These are phyloP conservation scores for Spilosoma lubricipeda DNA, from an alignment of 2,888 invertebrate genomes.

Conservation along the genomic window DNA sequence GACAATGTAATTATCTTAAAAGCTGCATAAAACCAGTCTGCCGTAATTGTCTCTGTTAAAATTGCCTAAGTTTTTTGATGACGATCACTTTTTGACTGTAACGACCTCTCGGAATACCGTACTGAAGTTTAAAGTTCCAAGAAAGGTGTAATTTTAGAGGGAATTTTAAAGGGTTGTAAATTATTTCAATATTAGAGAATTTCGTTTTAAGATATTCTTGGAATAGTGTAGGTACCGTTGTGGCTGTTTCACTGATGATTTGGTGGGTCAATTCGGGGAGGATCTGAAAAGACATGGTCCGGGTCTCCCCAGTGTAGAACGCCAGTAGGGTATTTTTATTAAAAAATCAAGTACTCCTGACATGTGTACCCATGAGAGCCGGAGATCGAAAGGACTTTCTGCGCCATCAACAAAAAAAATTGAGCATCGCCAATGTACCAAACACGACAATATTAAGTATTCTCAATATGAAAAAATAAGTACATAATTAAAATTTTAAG, in stretches of 20 bases:
- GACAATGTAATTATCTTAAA: constrained; percentile 15
- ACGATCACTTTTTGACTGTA: constrained; percentile 6
- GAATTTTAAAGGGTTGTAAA: neutral
- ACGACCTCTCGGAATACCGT: neutral
- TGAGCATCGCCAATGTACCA: no score
- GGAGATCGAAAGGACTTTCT: no score
- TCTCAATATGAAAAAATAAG: neutral
- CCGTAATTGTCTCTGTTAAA: constrained; percentile 5
- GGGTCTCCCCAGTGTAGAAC: no score
- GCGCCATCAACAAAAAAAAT: no score
- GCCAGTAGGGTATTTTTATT: no score
- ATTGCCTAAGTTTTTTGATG: constrained; percentile 14
- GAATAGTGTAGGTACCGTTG: no score
- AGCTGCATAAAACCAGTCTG: constrained; percentile 10
- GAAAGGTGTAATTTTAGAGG: neutral
- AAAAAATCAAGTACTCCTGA: no score
- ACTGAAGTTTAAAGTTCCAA: constrained; percentile 2
- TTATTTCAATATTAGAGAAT: neutral
- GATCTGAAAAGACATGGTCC: no score
- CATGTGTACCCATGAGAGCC: no score
- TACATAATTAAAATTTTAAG: neutral
- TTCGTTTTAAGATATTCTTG: neutral
- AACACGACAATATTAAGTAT: neutral
- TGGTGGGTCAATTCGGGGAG: no score
- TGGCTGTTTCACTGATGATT: no score